Base-by-base conservation (phyloP, 2,797 vertebrate species). In the Sorex maritimensis region DNA sequence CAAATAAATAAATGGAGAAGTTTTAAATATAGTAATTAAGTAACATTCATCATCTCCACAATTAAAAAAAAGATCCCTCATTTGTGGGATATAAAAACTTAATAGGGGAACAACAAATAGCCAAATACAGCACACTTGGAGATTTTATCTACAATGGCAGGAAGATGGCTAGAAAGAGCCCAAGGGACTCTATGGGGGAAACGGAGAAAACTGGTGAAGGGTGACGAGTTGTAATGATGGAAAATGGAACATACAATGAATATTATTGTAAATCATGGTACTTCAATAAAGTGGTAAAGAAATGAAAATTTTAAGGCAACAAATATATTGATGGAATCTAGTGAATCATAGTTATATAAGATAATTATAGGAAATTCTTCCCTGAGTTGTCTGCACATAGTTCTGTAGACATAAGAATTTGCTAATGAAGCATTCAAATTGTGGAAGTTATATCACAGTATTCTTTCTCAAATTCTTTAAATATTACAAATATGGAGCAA, bases 341-440 rank as follows among this genome's bases (percentile, higher is more conserved):
- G 34, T 83, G 86, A 88, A 75, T 92, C 82, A 34, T 8, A 77
- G 14, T 80, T 83, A 67, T 88, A 89, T 24, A 83, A 71, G 7
- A 12, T 83, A 92, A 81, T 65, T 86, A 67, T 28, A 26, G 13
- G 63, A 81, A 87, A 95, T 38, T 34, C 23, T 92, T 6, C 15
- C 23, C 77, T 68, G 68, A 72, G 34, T 2, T 49, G 84, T 86
- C 34, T 72, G 34, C 5, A n/a, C 44, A 30, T 44, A 77, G 49
- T 58, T 89, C 38, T 63, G 24, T 72, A 34, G 55, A 63, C 58
- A 82, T 87, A 30, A 95, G 89, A 58, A 81, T 61, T 68, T 89
- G 91, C 17, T 90, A 73, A 93, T 80, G 61, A 85, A 26, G 28
- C n/a, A 82, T 91, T 94, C 69, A 92, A 30, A 86, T 77, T 90